Evolutionary conservation across 2,888 invertebrate genomes (phyloP).

Genomic region (Halocaridina rubra): DNA sequence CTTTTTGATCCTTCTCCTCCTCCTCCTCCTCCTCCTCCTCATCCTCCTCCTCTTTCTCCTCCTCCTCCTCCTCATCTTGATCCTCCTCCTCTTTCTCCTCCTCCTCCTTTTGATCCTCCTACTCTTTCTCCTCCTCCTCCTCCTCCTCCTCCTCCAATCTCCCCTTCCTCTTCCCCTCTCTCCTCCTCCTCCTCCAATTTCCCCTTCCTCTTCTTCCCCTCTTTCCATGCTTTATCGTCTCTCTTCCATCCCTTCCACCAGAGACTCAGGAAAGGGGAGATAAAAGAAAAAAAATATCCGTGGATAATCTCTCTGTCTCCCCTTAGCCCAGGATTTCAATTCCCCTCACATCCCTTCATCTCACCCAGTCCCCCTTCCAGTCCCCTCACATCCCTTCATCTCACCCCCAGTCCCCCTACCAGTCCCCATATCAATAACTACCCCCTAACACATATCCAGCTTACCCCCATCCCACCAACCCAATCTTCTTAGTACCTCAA

Average conservation of each 20-base stretch:
- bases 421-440: too few relatives aligned
- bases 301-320: slow-evolving; percentile 39
- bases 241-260: not conserved
- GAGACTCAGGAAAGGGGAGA: slow-evolving; percentile 20
- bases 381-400: not conserved
- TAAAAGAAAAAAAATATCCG: slow-evolving; percentile 22
- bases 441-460: too few relatives aligned
- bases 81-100: not conserved
- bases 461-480: too few relatives aligned
- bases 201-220: not conserved
- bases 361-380: not conserved
- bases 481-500: too few relatives aligned
- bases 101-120: not conserved
- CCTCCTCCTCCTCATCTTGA: not conserved
- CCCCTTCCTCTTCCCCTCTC: not conserved
- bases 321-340: not conserved
- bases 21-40: not conserved
- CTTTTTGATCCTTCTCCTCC: not conserved
- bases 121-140: not conserved
- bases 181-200: not conserved
- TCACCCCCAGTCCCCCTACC: too few relatives aligned
- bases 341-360: not conserved
- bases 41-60: not conserved
- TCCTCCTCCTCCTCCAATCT: not conserved
- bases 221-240: not conserved